A percentile compares a stretch with the other conserved stretches of the same genome.
These are phyloP conservation scores for Furcifer pardalis DNA, from an alignment of 2,797 vertebrate genomes.

Conservation along the genomic window DNA sequence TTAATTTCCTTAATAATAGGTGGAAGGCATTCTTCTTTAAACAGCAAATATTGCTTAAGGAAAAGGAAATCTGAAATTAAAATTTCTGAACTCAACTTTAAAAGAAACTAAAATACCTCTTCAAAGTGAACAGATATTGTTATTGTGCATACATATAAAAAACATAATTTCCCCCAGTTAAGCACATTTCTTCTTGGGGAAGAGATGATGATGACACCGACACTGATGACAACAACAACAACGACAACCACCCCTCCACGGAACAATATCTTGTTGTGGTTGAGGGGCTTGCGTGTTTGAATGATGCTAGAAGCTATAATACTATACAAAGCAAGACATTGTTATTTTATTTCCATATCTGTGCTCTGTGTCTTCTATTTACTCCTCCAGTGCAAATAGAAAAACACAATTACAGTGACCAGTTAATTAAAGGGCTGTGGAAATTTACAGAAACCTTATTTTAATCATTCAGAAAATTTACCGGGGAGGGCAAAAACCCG, in stretches of 20 bases:
- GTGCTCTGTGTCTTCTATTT: neutral
- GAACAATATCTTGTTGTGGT: too few species aligned
- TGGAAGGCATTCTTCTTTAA: conserved; percentile 16
- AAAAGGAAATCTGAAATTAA: neutral
- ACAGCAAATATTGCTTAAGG: neutral
- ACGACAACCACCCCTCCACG: too few species aligned
- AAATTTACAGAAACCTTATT: conserved; percentile 35
- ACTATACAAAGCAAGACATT: neutral
- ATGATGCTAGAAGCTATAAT: too few species aligned
- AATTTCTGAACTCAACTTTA: neutral
- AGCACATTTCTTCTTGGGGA: neutral
- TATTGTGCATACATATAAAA: too few species aligned
- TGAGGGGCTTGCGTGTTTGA: too few species aligned
- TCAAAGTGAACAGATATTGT: neutral
- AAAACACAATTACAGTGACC: neutral
- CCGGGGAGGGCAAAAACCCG: neutral
- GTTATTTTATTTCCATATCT: neutral
- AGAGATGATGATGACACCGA: too few species aligned
- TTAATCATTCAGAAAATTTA: conserved; percentile 29
- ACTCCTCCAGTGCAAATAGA: conserved; percentile 10
- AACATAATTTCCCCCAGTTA: neutral
- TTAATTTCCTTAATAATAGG: neutral
- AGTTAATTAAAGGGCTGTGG: neutral
- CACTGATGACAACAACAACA: too few species aligned
- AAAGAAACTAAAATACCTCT: neutral